phyloP scores from a whole-genome alignment of 1,140 invertebrate species.

The Amyelois transitella region DNA sequence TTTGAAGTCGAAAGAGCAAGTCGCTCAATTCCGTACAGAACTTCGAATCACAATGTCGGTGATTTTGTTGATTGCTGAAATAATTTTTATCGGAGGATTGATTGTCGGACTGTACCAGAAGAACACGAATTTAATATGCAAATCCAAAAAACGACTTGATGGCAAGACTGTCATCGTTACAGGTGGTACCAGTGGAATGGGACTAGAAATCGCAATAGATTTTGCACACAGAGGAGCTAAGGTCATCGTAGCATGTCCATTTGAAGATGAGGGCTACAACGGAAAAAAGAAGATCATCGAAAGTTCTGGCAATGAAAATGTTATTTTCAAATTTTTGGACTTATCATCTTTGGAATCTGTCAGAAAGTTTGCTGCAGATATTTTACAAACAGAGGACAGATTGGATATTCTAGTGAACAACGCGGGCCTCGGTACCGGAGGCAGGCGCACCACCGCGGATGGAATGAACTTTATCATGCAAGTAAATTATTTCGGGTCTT shows the following conservation, averaged over 20 bases:
- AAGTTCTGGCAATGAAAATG: slow-evolving; percentile 38
- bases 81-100: slow-evolving; percentile 7
- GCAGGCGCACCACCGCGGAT: slow-evolving; percentile 70
- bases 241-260: slow-evolving; percentile 84
- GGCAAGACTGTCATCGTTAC: slow-evolving; percentile 87
- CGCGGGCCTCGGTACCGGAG: slow-evolving; percentile 77
- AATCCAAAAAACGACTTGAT: slow-evolving; percentile 54
- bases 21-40: too few relatives aligned
- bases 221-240: slow-evolving; percentile 80
- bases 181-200: slow-evolving; percentile 88
- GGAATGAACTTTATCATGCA: slow-evolving; percentile 80
- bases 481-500: slow-evolving; percentile 81
- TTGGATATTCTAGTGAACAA: slow-evolving; percentile 84
- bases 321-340: slow-evolving; percentile 45
- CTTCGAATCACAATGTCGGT: neutral
- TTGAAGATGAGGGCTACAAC: slow-evolving; percentile 62
- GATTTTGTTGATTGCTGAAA: slow-evolving; percentile 4
- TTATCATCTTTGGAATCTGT: slow-evolving; percentile 40
- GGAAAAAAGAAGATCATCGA: slow-evolving; percentile 40
- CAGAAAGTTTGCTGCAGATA: slow-evolving; percentile 34
- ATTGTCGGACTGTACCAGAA: slow-evolving; percentile 19
- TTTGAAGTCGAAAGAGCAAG: too few relatives aligned
- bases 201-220: slow-evolving; percentile 81
- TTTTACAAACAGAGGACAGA: slow-evolving; percentile 71
- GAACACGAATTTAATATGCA: slow-evolving; percentile 37